Percentiles rank a stretch among this genome's conserved stretches.
These are phyloP conservation scores for Potamarius usumacintae DNA, from an alignment of 2,113 vertebrate species.

Conservation along the genomic window DNA sequence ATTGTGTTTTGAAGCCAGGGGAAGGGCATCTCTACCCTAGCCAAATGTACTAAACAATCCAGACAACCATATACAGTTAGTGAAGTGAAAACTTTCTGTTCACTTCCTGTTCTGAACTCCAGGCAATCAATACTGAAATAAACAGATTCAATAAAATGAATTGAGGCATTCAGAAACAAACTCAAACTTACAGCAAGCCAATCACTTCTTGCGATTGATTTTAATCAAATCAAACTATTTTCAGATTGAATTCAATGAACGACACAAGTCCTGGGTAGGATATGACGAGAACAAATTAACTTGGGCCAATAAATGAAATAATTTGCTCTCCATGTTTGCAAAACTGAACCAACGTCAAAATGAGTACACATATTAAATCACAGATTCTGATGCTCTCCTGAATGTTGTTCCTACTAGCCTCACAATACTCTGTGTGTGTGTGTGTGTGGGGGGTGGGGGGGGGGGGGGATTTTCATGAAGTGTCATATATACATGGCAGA, in stretches of 20 bases:
- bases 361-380: conserved; percentile 29
- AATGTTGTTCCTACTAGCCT: neutral
- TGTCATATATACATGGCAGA: conserved; percentile 24
- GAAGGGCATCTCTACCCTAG: neutral
- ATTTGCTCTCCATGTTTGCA: neutral
- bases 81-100: neutral
- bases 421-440: conserved; percentile 6
- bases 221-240: neutral
- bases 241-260: neutral
- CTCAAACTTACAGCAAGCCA: too few relatives aligned
- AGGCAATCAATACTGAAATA: neutral
- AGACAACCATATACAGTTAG: neutral
- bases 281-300: neutral
- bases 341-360: neutral
- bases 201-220: neutral
- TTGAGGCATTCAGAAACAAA: neutral
- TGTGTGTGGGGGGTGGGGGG: too few relatives aligned
- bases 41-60: neutral
- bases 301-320: neutral
- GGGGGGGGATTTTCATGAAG: neutral
- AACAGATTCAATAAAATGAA: neutral
- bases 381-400: neutral
- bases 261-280: too few relatives aligned
- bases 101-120: neutral
- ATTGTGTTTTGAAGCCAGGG: neutral